Evolutionary conservation across 2,888 invertebrate species (phyloP), one percentile per base, ranked within the genome.

Genomic region (Diarsia dahlii): DNA sequence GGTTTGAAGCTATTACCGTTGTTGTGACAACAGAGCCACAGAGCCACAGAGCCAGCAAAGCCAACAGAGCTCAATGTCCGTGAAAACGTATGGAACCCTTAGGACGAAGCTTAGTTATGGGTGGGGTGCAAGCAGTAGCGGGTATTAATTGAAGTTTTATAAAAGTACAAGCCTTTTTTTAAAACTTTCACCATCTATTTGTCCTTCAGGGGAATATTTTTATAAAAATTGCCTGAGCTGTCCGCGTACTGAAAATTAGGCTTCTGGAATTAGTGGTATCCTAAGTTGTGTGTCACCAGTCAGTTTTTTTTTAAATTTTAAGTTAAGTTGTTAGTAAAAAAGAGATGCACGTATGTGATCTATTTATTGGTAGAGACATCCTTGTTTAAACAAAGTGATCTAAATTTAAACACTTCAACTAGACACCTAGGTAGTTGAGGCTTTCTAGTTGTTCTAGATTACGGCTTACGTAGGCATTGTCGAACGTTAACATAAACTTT

Each of bases 51-150:
- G 82, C 86, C 39, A 28, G 28, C 28, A 28, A 2, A 39, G 76
- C 67, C 71, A 84, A 76, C 82, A 86, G 85, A 80, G 82, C 86
- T 86, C 83, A 89, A 84, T 87, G 86, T 81, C 87, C 87, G 87
- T 89, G 88, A 89, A 88, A 89, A 89, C 86, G 87, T 88, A 85
- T 83, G 84, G 78, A 86, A 82, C 82, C 87, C 80, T 84, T 69
- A 80, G 75, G 76, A 68, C 67, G 23, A 65, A 69, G 69, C 74
- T 81, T 67, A 74, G 18, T 6, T 5, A 23, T 39, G 13, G 64
- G 74, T 70, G 6, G 62, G 76, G 67, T 28, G 60, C 54, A n/a
- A 87, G 68, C 81, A 64, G 23, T 0, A 72, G 88, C 82, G 82
- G 67, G 34, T 2, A 18, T 18, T 28, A 18, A n/a, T n/a, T 5